phyloP scores from a whole-genome alignment of 2,888 invertebrate species.

The Drosophila ezoana region DNA sequence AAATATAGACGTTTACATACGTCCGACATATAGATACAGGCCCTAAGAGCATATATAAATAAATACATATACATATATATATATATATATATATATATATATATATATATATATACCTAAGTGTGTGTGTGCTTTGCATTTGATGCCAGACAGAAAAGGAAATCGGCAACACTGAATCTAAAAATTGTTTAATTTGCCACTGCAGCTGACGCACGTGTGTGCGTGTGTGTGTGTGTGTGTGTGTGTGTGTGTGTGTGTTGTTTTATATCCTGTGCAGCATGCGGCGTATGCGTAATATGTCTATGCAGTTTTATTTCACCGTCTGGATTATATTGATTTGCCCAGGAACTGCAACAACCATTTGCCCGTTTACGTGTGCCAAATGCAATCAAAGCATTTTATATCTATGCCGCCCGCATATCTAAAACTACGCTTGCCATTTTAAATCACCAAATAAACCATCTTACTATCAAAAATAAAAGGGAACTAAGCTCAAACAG shows the following conservation, averaged over 20 bases:
- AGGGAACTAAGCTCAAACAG: not conserved
- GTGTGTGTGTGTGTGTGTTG: slow-evolving; percentile 7
- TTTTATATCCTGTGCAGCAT: slow-evolving; percentile 47
- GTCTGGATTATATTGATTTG: slow-evolving; percentile 79
- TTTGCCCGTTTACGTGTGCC: slow-evolving; percentile 18
- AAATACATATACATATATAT: not conserved
- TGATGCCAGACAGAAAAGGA: slow-evolving; percentile 67
- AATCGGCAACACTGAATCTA: slow-evolving; percentile 58
- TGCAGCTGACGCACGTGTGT: slow-evolving; percentile 25
- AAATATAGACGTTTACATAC: slow-evolving; percentile 69
- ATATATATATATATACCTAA: not conserved
- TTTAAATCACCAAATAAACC: not conserved
- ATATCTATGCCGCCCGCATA: slow-evolving; percentile 1
- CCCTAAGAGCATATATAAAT: slow-evolving; percentile 15
- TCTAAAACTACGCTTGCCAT: not conserved
- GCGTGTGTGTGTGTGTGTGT: slow-evolving; percentile 6
- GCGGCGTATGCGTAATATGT: slow-evolving; percentile 77
- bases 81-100: slow-evolving; percentile 7
- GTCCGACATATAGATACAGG: not conserved
- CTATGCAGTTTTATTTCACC: slow-evolving; percentile 64
- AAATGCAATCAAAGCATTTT: slow-evolving; percentile 36
- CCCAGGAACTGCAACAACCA: slow-evolving; percentile 24
- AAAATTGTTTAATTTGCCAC: slow-evolving; percentile 78
- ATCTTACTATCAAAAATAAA: not conserved
- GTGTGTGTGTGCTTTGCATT: slow-evolving; percentile 17